Evolutionary conservation across 2,888 invertebrate genomes (phyloP), one percentile per base, ranked within the genome.

Genomic region (Euspilapteryx auroguttella): DNA sequence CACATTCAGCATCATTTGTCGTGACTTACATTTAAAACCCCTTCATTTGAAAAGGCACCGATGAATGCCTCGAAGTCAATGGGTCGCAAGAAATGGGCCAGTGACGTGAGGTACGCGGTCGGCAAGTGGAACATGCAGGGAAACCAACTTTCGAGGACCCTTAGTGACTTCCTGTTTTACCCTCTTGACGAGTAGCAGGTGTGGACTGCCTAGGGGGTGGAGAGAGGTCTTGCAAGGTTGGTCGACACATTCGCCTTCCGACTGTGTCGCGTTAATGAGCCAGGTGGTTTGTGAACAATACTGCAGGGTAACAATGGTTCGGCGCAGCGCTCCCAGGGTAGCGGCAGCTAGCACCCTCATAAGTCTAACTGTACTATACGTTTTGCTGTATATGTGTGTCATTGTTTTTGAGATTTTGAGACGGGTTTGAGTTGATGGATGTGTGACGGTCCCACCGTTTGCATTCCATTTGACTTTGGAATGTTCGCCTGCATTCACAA

Each of bases 41-140:
- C 53, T 52, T 56, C 54, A 55, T 68, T 68, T 64, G 58, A 59
- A 66, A 65, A 61, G 57, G 61, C 59, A 49, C 54, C 58, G 55
- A 59, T 69, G 71, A 71, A 69, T 71, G 59, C 61, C 45, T 48
- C 42, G 38, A 46, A 69, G 68, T 68, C 71, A 71, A 73, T 73
- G 69, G 69, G 53, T 64, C 56, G 69, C 62, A 68, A 69, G 71
- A 65, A 68, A 68, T 69, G 56, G 64, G 66, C 63, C 58, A 63
- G 58, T 59, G 59, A 62, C 55, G 59, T 55, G 52, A 9, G 23
- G 32, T 27, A 46, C 50, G 49, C 42, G 48, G 34, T 39, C 47
- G 51, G 55, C 57, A 57, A 58, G 62, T 57, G 59, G 57, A 31
- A 33, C 26, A 28, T 29, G 25, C 22, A 28, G 20, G 11, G 26